Percentiles rank a stretch among this genome's conserved stretches.
phyloP scores from a whole-genome alignment of 2,113 vertebrate species.

The Datnioides undecimradiatus region DNA sequence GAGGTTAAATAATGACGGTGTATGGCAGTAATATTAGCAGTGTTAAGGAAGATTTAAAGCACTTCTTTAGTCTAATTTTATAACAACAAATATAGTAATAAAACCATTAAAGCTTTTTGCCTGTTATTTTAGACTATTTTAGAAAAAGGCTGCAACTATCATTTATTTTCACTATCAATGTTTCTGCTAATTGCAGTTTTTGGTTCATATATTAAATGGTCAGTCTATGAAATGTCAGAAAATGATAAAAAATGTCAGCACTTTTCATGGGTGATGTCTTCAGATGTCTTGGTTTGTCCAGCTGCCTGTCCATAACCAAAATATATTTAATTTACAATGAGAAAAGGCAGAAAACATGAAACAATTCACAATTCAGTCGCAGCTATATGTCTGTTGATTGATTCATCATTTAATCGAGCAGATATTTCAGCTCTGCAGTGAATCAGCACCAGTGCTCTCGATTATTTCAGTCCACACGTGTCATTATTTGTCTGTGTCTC shows the following conservation, averaged over 20 bases:
- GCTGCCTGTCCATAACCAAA: neutral
- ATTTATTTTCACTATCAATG: neutral
- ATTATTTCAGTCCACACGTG: neutral
- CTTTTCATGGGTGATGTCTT: neutral
- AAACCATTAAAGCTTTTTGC: neutral
- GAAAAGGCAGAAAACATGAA: neutral
- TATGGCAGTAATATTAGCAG: too few relatives aligned
- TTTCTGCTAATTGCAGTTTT: neutral
- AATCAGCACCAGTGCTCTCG: neutral
- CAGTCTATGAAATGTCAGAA: neutral
- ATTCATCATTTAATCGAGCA: neutral
- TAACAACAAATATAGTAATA: neutral
- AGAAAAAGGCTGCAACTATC: neutral
- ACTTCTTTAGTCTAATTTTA: neutral
- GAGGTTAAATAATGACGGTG: conserved; percentile 32
- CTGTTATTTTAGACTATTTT: neutral
- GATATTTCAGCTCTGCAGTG: neutral
- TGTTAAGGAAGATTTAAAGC: neutral
- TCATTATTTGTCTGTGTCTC: conserved; percentile 34
- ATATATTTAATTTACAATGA: neutral
- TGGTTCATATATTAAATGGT: neutral
- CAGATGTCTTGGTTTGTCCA: neutral
- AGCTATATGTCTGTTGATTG: neutral
- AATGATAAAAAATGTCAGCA: neutral
- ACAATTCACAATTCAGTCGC: neutral